Conservation (phyloP, 2,888 invertebrate species). For the Phalera bucephala region DNA sequence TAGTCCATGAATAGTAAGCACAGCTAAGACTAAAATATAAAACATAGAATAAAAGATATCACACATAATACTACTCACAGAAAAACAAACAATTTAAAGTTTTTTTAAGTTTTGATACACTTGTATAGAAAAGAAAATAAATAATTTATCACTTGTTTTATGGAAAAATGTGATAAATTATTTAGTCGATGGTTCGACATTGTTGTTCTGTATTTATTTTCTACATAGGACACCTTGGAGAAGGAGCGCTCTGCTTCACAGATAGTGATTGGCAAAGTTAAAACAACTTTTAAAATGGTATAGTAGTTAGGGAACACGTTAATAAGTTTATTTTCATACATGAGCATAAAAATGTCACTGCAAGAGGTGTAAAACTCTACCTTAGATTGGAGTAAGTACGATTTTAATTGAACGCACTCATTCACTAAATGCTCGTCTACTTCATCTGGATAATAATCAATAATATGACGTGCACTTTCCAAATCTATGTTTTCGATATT, state of each 20-base stretch:
- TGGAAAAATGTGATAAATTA: slow-evolving; percentile 10
- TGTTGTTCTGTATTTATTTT: slow-evolving; percentile 6
- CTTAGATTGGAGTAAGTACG: not conserved
- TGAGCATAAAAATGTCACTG: not conserved
- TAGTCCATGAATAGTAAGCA: too few relatives aligned
- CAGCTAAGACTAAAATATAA: too few relatives aligned
- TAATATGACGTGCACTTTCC: slow-evolving; percentile 10
- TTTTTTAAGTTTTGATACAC: too few relatives aligned
- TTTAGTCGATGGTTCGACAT: slow-evolving; percentile 10
- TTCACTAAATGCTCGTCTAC: slow-evolving; percentile 8
- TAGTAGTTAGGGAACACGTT: slow-evolving; percentile 6
- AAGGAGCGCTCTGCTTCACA: slow-evolving; percentile 2
- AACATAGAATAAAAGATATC: too few relatives aligned
- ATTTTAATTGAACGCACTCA: slow-evolving; percentile 2
- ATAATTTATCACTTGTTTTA: too few relatives aligned
- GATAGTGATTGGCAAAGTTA: slow-evolving; percentile 6
- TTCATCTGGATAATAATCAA: slow-evolving; percentile 11
- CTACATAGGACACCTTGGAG: slow-evolving; percentile 9
- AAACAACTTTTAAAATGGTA: slow-evolving; percentile 8
- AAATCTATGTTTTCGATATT: slow-evolving; percentile 6
- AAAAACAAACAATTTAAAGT: too few relatives aligned
- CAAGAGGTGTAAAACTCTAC: too few relatives aligned
- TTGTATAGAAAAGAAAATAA: too few relatives aligned
- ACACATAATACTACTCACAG: too few relatives aligned
- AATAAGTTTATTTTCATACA: slow-evolving; percentile 14